phyloP scores from a whole-genome alignment of 2,113 vertebrate genomes.

The Shinisaurus crocodilurus region DNA sequence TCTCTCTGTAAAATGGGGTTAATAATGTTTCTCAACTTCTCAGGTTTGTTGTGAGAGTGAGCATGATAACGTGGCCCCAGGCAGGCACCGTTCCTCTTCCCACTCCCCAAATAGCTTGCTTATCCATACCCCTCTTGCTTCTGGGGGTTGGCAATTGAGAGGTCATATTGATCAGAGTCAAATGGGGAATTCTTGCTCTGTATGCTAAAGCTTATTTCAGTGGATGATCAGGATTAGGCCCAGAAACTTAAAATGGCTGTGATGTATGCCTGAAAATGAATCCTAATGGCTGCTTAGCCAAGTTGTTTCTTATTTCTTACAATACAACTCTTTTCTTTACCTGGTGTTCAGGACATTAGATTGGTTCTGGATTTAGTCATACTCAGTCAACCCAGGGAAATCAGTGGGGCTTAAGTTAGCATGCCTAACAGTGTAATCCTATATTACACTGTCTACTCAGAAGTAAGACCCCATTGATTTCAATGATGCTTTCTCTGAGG shows the following conservation, averaged over 20 bases:
- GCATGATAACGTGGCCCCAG: neutral
- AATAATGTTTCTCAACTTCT: neutral
- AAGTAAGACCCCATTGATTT: too few relatives aligned
- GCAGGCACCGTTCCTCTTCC: neutral
- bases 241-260: rapidly evolving
- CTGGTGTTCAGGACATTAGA: neutral
- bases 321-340: neutral
- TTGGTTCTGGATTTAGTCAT: too few relatives aligned
- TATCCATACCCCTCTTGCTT: too few relatives aligned
- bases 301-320: neutral
- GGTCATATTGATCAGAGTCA: neutral
- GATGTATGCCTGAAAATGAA: neutral
- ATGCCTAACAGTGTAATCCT: too few relatives aligned
- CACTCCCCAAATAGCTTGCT: neutral
- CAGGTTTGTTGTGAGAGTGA: neutral
- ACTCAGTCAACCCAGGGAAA: too few relatives aligned
- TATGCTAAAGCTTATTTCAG: neutral
- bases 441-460: too few relatives aligned
- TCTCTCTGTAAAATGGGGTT: neutral
- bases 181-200: neutral
- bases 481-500: too few relatives aligned
- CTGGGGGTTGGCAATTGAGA: neutral
- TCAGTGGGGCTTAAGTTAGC: too few relatives aligned
- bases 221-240: neutral
- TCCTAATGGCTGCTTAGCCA: rapidly evolving